Evolutionary conservation across 1,140 invertebrate species (phyloP), one percentile per base, ranked within the genome.

Genomic region (Thaumetopoea pityocampa): DNA sequence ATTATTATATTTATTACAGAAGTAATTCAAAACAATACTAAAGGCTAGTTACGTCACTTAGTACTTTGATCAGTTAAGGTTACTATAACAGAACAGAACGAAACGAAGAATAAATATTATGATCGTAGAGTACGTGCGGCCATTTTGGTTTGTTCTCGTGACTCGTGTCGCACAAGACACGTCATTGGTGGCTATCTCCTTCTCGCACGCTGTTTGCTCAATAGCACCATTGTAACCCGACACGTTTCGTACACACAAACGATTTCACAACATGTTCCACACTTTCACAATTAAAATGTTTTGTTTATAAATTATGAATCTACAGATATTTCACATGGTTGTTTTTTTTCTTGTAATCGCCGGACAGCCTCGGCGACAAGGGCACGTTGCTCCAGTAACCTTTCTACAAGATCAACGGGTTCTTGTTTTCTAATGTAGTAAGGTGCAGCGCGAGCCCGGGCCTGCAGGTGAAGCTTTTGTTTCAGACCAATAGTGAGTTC

Each of bases 141-240:
- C 80, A 84, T 84, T 82, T 84, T 82, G 74, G 63, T 71, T 81
- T 57, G 70, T 67, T 84, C 80, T 84, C 78, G 78, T 82, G 80
- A 82, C 77, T 80, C 65, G 72, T 78, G 62, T 72, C 66, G 67
- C 65, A 62, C 63, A 63, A 70, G 78, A 82, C 80, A 84, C 80
- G 80, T 82, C 78, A 84, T 67, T 76, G 62, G 57, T 66, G 56
- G 63, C 67, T 67, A 58, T 84, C 80, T 74, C 76, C 57, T 51
- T 84, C 80, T 69, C 52, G 56, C 77, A 70, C 67, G 65, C 70
- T 72, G 70, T 79, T 78, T 74, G 78, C 78, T 78, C 82, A n/a
- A 84, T 84, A 84, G 78, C 80, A 84, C 80, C 80, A 84, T 82
- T 82, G 80, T 84, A 84, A 84, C 67, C 80, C 80, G 80, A 84